Conservation (phyloP, 2,113 vertebrate genomes). For the Gambusia holbrooki region DNA sequence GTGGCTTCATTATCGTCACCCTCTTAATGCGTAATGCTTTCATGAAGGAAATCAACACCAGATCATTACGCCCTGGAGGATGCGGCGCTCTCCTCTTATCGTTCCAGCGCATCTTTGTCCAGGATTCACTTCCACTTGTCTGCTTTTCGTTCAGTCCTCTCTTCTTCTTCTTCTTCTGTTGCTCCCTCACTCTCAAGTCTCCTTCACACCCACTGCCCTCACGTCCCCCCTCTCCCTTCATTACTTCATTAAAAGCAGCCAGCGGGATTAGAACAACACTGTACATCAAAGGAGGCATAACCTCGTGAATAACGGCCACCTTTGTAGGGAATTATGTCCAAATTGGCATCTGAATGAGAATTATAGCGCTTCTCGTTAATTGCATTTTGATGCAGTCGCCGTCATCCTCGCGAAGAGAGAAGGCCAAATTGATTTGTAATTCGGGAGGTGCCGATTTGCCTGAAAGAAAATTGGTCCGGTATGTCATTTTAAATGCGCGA, state of each 20-base stretch:
- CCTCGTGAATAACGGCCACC: slow-evolving; percentile 45
- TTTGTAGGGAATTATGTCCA: slow-evolving; percentile 29
- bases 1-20: slow-evolving; percentile 69
- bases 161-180: not conserved
- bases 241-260: slow-evolving; percentile 40
- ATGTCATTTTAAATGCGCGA: slow-evolving; percentile 31
- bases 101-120: slow-evolving; percentile 16
- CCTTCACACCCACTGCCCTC: slow-evolving; percentile 19
- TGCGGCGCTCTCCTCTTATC: not conserved
- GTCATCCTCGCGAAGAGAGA: slow-evolving; percentile 46
- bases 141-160: slow-evolving; percentile 32
- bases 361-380: slow-evolving; percentile 52
- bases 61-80: slow-evolving; percentile 64
- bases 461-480: slow-evolving; percentile 41
- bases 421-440: slow-evolving; percentile 64
- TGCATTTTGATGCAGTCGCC: slow-evolving; percentile 64
- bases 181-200: slow-evolving; percentile 16
- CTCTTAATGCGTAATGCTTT: slow-evolving; percentile 63
- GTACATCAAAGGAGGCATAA: slow-evolving; percentile 37
- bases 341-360: slow-evolving; percentile 43
- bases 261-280: slow-evolving; percentile 40
- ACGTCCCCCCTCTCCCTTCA: slow-evolving; percentile 5
- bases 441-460: slow-evolving; percentile 25
- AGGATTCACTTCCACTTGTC: not conserved
- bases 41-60: slow-evolving; percentile 66